phyloP scores from a whole-genome alignment of 2,113 vertebrate genomes.

The Dasyornis broadbenti region DNA sequence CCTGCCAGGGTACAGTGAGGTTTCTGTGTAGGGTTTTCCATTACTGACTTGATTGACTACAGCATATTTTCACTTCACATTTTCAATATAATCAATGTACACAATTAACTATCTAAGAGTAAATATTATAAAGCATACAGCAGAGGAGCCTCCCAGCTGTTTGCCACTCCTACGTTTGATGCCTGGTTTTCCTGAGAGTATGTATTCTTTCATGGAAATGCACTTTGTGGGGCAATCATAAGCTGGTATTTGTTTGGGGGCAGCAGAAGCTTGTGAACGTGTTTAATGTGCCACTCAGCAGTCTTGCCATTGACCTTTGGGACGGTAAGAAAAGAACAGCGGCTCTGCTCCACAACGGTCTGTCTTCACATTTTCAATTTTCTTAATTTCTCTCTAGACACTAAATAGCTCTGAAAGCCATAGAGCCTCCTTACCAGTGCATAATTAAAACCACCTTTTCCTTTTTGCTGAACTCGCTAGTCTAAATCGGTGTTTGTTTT shows the following conservation, averaged over 20 bases:
- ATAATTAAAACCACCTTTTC: background rate
- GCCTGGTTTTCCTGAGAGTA: background rate
- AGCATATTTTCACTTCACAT: background rate
- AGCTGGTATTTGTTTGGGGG: background rate
- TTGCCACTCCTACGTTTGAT: background rate
- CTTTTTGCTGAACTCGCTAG: background rate
- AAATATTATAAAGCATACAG: background rate
- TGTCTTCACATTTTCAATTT: background rate
- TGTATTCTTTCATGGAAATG: background rate
- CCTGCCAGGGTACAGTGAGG: background rate
- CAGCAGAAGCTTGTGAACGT: background rate
- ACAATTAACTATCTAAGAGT: background rate
- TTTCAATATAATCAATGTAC: background rate
- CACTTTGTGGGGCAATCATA: background rate
- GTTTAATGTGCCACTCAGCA: background rate
- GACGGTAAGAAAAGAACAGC: background rate
- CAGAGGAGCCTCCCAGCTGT: background rate
- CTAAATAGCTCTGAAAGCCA: background rate
- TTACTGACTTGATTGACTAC: background rate
- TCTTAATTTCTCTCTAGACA: background rate
- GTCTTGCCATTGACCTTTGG: background rate
- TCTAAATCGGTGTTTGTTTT: background rate
- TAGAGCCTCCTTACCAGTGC: background rate
- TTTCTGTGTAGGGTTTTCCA: background rate
- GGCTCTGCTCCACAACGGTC: background rate